These are phyloP conservation scores for Euzophera pinguis DNA, from an alignment of 2,888 invertebrate species.

Conservation along the genomic window DNA sequence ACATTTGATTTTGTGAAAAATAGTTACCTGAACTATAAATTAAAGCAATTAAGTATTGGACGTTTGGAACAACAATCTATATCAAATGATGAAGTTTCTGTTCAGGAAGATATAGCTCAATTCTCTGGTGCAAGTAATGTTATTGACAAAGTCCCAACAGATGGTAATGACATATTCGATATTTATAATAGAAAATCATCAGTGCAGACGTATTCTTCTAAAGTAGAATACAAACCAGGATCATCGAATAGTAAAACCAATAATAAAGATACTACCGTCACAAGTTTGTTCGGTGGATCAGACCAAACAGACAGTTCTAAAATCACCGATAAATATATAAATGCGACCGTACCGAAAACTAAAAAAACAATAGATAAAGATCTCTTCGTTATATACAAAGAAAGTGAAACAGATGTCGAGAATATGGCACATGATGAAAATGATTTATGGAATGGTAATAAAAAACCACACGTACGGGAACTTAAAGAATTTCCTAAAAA, in stretches of 20 bases:
- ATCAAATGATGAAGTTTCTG: slow-evolving; percentile 25
- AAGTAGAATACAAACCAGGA: slow-evolving; percentile 24
- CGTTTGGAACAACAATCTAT: slow-evolving; percentile 51
- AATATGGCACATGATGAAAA: slow-evolving; percentile 24
- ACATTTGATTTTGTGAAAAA: slow-evolving; percentile 42
- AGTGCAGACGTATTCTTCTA: slow-evolving; percentile 35
- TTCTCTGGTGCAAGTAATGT: slow-evolving; percentile 17
- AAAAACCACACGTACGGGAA: slow-evolving; percentile 22
- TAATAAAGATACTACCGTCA: slow-evolving; percentile 19
- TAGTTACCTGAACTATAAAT: slow-evolving; percentile 51
- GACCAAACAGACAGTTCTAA: slow-evolving; percentile 22
- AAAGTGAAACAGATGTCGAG: slow-evolving; percentile 37
- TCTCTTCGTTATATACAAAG: slow-evolving; percentile 54
- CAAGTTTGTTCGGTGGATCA: slow-evolving; percentile 25
- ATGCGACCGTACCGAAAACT: slow-evolving; percentile 25
- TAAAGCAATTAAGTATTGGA: slow-evolving; percentile 42
- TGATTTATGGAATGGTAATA: slow-evolving; percentile 24
- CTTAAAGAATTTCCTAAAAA: slow-evolving; percentile 21
- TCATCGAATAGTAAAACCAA: slow-evolving; percentile 13
- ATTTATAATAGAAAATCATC: slow-evolving; percentile 45
- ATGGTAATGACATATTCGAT: slow-evolving; percentile 34
- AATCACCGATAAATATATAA: slow-evolving; percentile 19
- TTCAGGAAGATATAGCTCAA: slow-evolving; percentile 15
- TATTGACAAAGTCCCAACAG: not conserved
- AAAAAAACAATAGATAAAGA: slow-evolving; percentile 42